Base-by-base conservation (phyloP, 2,888 invertebrate genomes). In the Pseudanteris insignis region DNA sequence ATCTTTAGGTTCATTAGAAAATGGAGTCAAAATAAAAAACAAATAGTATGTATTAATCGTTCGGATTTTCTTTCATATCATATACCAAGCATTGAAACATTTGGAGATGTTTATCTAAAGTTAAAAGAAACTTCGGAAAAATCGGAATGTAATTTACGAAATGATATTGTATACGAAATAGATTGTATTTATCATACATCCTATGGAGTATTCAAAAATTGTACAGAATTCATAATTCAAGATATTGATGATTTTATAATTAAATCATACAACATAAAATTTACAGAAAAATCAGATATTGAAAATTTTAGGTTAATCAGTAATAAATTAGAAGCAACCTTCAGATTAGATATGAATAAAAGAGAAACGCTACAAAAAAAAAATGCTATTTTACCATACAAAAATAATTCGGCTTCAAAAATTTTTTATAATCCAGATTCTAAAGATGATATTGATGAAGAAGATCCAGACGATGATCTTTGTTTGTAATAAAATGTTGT, bases 401-500 rank as follows among this genome's bases (percentile, higher is more conserved):
- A 51, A 2, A 25, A 67, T 5, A 61, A 62, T 30, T 53, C 54
- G 4, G 66, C 67, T 28, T 74, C 74, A 1, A 86, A 86, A 73
- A 89, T 92, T 24, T 84, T 86, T 67, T 92, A 92, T 72, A 84
- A 88, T 64, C 89, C 91, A 6, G 92, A 92, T 79, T 87, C 86
- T 44, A 84, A 86, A 1, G 92, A 92, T 77, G 92, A 92, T 76
- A 88, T 90, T 83, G 92, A 92, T 72, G 91, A 91, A 71, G 92
- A 92, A 80, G 91, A 92, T 81, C 92, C 92, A 1, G 92, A 92
- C 83, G 91, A 92, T 78, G 92, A 92, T 81, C 82, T 92, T 59
- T 87, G 89, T 80, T n/a, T n/a, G n/a, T n/a, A n/a, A 86, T 91
- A 70, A 87, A 81, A 81, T 37, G 24, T 26, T 28, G 5, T 26